A percentile compares a stretch with the other conserved stretches of the same genome.
phyloP scores from a whole-genome alignment of 23 tunicate genomes.

The Corella eumyota region DNA sequence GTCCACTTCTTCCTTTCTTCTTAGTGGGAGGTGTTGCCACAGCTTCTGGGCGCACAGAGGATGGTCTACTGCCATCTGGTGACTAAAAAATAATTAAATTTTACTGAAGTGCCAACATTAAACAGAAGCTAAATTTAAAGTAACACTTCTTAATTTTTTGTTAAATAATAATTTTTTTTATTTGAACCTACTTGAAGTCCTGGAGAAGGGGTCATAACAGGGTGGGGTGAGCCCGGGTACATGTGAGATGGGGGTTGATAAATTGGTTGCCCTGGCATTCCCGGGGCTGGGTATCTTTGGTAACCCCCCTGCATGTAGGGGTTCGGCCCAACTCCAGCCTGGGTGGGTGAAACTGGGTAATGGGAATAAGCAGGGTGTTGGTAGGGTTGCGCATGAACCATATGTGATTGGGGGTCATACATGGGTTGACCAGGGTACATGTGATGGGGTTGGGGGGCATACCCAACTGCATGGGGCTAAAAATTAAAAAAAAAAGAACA shows the following conservation, averaged over 20 bases:
- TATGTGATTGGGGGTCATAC: slow-evolving; percentile 8
- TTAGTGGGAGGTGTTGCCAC: slow-evolving; percentile 60
- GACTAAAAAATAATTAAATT: slow-evolving; percentile 32
- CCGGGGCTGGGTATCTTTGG: slow-evolving; percentile 21
- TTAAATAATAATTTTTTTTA: neutral
- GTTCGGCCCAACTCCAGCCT: slow-evolving; percentile 1
- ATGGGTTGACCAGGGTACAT: slow-evolving; percentile 23
- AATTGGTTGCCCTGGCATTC: slow-evolving; percentile 17
- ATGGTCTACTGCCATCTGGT: slow-evolving; percentile 46
- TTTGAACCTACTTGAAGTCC: slow-evolving; percentile 13
- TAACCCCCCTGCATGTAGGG: slow-evolving; percentile 25
- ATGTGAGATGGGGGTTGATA: slow-evolving; percentile 34
- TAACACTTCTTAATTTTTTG: neutral
- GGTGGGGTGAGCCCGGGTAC: slow-evolving; percentile 40
- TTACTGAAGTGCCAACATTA: too few species aligned
- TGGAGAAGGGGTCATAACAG: slow-evolving; percentile 26
- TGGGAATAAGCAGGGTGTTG: slow-evolving; percentile 18
- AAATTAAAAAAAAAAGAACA: too few species aligned
- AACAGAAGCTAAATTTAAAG: neutral
- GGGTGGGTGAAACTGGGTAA: slow-evolving; percentile 4
- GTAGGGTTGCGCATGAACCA: slow-evolving; percentile 11
- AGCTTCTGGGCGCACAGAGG: slow-evolving; percentile 38
- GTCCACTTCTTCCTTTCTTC: slow-evolving; percentile 68
- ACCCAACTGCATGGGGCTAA: too few species aligned
- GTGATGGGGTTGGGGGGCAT: slow-evolving; percentile 2